Conservation (phyloP, 2,113 vertebrate species). For the Beaufortia kweichowensis region DNA sequence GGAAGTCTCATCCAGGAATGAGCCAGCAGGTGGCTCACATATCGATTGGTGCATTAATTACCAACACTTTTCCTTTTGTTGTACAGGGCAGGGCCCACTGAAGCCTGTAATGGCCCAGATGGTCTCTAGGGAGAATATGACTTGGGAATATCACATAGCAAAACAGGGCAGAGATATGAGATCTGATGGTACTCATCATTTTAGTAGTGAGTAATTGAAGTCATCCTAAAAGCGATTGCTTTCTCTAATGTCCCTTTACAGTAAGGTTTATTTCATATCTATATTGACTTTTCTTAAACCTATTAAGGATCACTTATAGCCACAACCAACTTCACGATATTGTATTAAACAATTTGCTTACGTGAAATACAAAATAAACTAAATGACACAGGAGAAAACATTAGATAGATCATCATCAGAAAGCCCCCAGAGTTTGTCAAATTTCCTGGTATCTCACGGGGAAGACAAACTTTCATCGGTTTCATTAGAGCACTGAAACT, state of each 20-base stretch:
- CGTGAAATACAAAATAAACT: background rate
- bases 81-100: constrained; percentile 11
- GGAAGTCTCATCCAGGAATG: constrained; percentile 28
- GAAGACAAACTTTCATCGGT: constrained; percentile 56
- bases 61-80: constrained; percentile 19
- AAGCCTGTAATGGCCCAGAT: constrained; percentile 18
- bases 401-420: constrained; percentile 27
- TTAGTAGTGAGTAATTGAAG: background rate
- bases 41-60: constrained; percentile 49
- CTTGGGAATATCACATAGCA: constrained; percentile 21
- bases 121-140: background rate
- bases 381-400: background rate
- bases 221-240: too few relatives aligned
- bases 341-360: too few relatives aligned
- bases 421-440: constrained; percentile 32
- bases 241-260: background rate
- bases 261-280: background rate
- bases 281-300: background rate
- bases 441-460: constrained; percentile 39
- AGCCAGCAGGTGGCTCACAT: constrained; percentile 39
- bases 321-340: too few relatives aligned
- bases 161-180: constrained; percentile 8
- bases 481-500: constrained; percentile 48
- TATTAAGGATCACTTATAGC: too few relatives aligned
- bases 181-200: too few relatives aligned